These are phyloP conservation scores for Drosophila lacicola DNA, from an alignment of 2,888 invertebrate genomes.

Conservation along the genomic window DNA sequence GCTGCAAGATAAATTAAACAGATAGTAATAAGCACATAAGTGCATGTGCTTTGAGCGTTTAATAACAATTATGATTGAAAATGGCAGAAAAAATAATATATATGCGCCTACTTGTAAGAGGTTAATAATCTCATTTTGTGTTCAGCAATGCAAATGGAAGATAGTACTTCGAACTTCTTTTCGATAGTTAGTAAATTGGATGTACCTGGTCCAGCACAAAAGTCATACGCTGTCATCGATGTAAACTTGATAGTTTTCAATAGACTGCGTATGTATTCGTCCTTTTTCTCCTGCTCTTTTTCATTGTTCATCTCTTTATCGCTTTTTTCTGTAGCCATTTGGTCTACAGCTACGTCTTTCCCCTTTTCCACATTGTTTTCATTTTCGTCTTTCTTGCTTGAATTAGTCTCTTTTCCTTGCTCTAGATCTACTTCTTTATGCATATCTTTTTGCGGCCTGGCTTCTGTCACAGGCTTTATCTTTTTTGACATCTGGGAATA, in stretches of 20 bases:
- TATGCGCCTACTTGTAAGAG: background rate
- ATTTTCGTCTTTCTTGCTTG: constrained; percentile 22
- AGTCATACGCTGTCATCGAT: constrained; percentile 50
- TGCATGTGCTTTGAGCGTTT: background rate
- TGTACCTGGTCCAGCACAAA: constrained; percentile 52
- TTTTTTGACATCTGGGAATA: background rate
- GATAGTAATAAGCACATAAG: too few species aligned
- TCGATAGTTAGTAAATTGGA: constrained; percentile 41
- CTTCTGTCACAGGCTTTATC: background rate
- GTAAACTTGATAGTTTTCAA: constrained; percentile 38
- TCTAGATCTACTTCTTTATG: background rate
- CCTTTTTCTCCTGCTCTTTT: constrained; percentile 11
- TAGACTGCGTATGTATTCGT: constrained; percentile 32
- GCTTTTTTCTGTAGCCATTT: constrained; percentile 5
- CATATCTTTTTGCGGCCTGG: background rate
- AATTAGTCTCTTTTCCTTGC: background rate
- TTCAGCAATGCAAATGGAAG: constrained; percentile 46
- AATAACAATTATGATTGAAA: background rate
- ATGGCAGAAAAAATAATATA: background rate
- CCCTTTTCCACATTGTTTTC: constrained; percentile 13
- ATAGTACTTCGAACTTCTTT: constrained; percentile 39
- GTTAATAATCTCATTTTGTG: constrained; percentile 24
- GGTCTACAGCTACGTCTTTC: background rate
- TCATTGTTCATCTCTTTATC: constrained; percentile 4
- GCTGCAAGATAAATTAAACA: too few species aligned